Conservation (phyloP, 30 jellyfish, hydroid and myxozoan genomes). For the Turritopsis dohrnii region DNA sequence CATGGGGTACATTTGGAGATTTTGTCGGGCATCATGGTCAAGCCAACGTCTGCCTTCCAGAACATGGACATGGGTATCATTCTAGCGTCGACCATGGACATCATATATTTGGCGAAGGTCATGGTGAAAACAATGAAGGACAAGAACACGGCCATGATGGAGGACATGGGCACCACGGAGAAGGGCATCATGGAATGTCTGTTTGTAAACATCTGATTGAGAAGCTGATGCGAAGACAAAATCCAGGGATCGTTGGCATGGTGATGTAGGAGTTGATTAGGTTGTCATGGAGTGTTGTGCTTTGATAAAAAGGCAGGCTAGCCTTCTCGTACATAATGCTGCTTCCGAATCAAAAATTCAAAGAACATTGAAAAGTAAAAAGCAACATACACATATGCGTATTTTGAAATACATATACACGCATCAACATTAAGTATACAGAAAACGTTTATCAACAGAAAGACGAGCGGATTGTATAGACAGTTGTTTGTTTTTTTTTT, state of each 20-base stretch:
- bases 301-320: too few relatives aligned
- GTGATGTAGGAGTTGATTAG: background rate
- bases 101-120: slow-evolving; percentile 37
- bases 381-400: too few relatives aligned
- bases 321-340: too few relatives aligned
- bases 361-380: too few relatives aligned
- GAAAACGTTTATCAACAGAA: too few relatives aligned
- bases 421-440: too few relatives aligned
- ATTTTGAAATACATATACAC: too few relatives aligned
- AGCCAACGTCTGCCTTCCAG: slow-evolving; percentile 27
- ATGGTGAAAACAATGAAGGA: slow-evolving; percentile 35
- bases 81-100: slow-evolving; percentile 35
- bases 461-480: too few relatives aligned
- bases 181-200: slow-evolving; percentile 31
- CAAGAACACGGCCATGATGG: slow-evolving; percentile 31
- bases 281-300: background rate
- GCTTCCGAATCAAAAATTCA: too few relatives aligned
- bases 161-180: slow-evolving; percentile 66
- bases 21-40: slow-evolving; percentile 54
- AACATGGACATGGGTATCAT: slow-evolving; percentile 33
- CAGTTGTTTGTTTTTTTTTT: too few relatives aligned
- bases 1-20: slow-evolving; percentile 95
- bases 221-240: background rate
- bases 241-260: background rate
- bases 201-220: background rate